Conservation (phyloP, 2,888 invertebrate genomes). For the Sussaba pulchella region DNA sequence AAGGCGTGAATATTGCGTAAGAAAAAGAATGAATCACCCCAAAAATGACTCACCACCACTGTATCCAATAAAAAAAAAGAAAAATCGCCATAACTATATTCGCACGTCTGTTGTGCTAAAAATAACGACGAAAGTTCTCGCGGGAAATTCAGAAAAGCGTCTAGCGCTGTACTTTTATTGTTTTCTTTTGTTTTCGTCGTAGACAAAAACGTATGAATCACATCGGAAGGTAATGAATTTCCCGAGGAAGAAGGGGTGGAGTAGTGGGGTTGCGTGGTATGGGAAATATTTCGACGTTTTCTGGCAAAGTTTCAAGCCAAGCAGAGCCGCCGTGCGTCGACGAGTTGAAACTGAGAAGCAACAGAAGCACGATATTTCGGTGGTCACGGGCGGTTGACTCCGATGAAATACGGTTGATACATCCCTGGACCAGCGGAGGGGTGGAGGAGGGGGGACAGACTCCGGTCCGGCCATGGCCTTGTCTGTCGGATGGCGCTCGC, state of each 20-base stretch:
- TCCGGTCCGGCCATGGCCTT: conserved; percentile 56
- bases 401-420: conserved; percentile 72
- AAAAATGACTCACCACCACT: too few species aligned
- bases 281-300: not conserved
- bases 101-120: too few species aligned
- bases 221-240: conserved; percentile 14
- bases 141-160: too few species aligned
- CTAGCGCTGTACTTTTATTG: too few species aligned
- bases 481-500: conserved; percentile 52
- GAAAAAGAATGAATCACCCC: conserved; percentile 1
- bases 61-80: too few species aligned
- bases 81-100: too few species aligned
- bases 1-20: not conserved
- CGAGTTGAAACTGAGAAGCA: conserved; percentile 61
- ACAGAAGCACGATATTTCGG: conserved; percentile 68
- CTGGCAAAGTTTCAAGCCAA: conserved; percentile 11
- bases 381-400: conserved; percentile 71
- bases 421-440: conserved; percentile 70
- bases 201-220: conserved; percentile 2
- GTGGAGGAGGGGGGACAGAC: conserved; percentile 62
- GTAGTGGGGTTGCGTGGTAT: not conserved
- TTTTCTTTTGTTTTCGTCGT: too few species aligned
- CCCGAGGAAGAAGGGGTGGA: not conserved
- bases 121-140: too few species aligned
- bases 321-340: not conserved